phyloP scores from a whole-genome alignment of 2,797 vertebrate species.

The Myripristis jacobus region DNA sequence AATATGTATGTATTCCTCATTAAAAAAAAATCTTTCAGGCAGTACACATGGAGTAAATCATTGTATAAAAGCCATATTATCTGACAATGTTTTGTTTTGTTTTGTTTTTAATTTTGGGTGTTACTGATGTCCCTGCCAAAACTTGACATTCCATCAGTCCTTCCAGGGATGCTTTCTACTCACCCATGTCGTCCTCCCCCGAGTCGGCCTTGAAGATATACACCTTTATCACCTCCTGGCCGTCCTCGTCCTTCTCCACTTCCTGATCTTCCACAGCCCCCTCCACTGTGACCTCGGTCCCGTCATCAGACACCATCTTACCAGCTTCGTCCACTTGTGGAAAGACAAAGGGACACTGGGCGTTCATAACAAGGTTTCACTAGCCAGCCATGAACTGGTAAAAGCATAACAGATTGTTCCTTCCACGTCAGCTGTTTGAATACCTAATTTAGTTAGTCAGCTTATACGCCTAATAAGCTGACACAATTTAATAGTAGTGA shows the following conservation, averaged over 20 bases:
- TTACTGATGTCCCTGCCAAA: not conserved
- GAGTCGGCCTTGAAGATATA: constrained; percentile 99
- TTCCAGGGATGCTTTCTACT: constrained; percentile 56
- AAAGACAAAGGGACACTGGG: no score
- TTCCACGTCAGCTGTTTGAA: not conserved
- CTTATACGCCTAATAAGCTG: no score
- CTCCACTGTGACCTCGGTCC: constrained; percentile 92
- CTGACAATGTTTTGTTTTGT: no score
- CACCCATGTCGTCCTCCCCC: constrained; percentile 96
- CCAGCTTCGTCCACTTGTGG: constrained; percentile 94
- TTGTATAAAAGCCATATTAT: no score
- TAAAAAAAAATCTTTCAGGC: no score
- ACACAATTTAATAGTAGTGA: no score
- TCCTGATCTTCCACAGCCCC: constrained; percentile 88
- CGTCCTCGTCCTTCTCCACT: constrained; percentile 95
- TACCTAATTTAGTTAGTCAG: no score
- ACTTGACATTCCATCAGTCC: not conserved
- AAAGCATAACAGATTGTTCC: not conserved
- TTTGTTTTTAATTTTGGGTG: no score
- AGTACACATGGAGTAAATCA: no score
- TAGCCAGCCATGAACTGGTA: not conserved
- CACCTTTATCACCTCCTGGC: constrained; percentile 98
- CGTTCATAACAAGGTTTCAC: no score
- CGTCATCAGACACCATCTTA: constrained; percentile 95
- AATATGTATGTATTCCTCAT: no score